phyloP scores from a whole-genome alignment of 1,140 invertebrate genomes.

The Drosophila paulistorum region DNA sequence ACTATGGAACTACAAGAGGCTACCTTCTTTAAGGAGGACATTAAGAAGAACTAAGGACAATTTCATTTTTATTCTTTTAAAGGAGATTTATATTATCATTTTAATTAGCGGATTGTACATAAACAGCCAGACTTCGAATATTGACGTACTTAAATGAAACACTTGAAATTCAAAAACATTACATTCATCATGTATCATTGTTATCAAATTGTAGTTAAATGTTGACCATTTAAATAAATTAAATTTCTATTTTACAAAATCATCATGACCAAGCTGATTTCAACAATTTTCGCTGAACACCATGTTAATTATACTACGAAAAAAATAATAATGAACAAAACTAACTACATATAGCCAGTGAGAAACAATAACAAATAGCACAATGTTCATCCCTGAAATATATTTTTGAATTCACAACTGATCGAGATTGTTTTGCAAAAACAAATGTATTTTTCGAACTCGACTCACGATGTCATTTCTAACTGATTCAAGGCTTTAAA shows the following conservation, averaged over 20 bases:
- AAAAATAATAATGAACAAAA: too few relatives aligned
- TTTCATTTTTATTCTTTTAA: constrained; percentile 17
- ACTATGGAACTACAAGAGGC: constrained; percentile 51
- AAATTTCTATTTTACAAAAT: not conserved
- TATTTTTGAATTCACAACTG: too few relatives aligned
- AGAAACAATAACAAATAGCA: too few relatives aligned
- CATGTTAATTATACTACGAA: too few relatives aligned
- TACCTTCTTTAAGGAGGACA: constrained; percentile 49
- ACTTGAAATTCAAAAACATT: constrained; percentile 43
- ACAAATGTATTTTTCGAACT: too few relatives aligned
- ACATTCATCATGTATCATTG: constrained; percentile 41
- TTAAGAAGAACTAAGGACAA: constrained; percentile 24
- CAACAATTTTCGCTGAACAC: too few relatives aligned
- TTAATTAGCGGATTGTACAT: constrained; percentile 41
- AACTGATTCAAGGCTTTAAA: not conserved
- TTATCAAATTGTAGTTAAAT: constrained; percentile 11
- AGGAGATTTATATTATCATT: constrained; percentile 28
- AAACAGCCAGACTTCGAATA: constrained; percentile 38
- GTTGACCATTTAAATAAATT: constrained; percentile 6
- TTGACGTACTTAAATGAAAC: constrained; percentile 56
- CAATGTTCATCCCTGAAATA: too few relatives aligned
- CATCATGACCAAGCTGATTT: too few relatives aligned
- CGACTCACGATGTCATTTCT: not conserved
- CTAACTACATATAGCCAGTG: too few relatives aligned
- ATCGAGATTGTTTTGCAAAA: too few relatives aligned